Evolutionary conservation across 1,140 invertebrate species (phyloP).

Genomic region (Sycobia sp.): DNA sequence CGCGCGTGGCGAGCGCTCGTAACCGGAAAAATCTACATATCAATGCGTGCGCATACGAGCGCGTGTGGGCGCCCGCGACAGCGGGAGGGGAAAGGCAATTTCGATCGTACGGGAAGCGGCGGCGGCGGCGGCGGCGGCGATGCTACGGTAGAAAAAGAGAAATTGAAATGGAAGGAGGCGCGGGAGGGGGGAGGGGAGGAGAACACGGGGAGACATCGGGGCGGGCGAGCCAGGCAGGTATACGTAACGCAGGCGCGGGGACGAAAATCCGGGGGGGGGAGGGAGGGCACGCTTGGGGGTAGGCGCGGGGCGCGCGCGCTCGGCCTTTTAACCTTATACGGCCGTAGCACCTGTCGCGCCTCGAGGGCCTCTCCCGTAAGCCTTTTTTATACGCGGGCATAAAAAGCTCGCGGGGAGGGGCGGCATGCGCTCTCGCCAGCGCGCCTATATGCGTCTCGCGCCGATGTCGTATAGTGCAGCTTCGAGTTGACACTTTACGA

Average conservation of each 20-base stretch:
- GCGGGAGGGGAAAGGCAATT: background rate
- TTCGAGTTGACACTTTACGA: slow-evolving; percentile 30
- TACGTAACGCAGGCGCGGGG: too few relatives aligned
- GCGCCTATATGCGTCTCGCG: too few relatives aligned
- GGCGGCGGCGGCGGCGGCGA: background rate
- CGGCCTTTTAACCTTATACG: slow-evolving; percentile 54
- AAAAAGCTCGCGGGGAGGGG: slow-evolving; percentile 7
- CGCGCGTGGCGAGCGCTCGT: too few relatives aligned
- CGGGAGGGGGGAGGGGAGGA: too few relatives aligned
- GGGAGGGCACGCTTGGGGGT: background rate
- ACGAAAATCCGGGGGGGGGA: background rate
- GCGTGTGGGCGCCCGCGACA: background rate
- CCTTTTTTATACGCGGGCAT: slow-evolving; percentile 23
- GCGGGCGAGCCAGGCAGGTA: too few relatives aligned
- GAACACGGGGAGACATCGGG: too few relatives aligned
- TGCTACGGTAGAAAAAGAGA: background rate
- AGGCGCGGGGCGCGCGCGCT: slow-evolving; percentile 22
- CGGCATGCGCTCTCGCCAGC: too few relatives aligned
- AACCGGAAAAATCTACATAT: slow-evolving; percentile 27
- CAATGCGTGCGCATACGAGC: background rate
- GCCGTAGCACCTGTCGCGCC: slow-evolving; percentile 45
- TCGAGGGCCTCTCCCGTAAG: slow-evolving; percentile 46
- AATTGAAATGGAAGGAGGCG: slow-evolving; percentile 12
- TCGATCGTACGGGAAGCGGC: background rate
- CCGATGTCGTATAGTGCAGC: background rate